Percentiles rank a stretch among this genome's conserved stretches.
These are phyloP conservation scores for Drosophila ironensis DNA, from an alignment of 1,140 invertebrate genomes.

Conservation along the genomic window DNA sequence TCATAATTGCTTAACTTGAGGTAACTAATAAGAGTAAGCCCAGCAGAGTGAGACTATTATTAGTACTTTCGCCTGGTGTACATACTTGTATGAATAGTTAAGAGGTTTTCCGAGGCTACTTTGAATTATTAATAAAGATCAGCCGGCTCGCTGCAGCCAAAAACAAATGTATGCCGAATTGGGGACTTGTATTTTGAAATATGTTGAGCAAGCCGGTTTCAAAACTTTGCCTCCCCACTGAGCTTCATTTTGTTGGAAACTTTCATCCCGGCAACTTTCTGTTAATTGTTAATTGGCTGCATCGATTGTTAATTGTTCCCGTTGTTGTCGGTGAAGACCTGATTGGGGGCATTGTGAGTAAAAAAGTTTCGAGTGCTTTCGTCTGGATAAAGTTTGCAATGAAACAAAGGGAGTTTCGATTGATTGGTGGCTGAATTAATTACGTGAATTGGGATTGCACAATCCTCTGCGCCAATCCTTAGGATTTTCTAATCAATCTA, in stretches of 20 bases:
- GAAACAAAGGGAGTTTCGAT: conserved; percentile 56
- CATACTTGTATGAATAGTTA: conserved; percentile 12
- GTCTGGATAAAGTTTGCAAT: conserved; percentile 62
- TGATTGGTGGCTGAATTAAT: conserved; percentile 50
- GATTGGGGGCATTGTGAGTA: conserved; percentile 41
- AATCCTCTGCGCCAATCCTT: conserved; percentile 22
- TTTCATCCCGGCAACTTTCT: conserved; percentile 31
- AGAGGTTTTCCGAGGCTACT: no score
- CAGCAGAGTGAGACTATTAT: conserved; percentile 18
- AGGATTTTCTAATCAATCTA: not conserved
- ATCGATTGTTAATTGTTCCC: conserved; percentile 70
- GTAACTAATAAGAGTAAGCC: no score
- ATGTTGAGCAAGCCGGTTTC: conserved; percentile 20
- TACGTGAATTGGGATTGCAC: conserved; percentile 35
- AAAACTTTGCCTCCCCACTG: conserved; percentile 15
- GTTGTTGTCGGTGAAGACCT: conserved; percentile 32
- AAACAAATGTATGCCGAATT: conserved; percentile 16
- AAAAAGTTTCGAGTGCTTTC: conserved; percentile 69
- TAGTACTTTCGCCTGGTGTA: conserved; percentile 1
- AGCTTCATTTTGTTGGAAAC: conserved; percentile 23
- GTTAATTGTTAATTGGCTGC: conserved; percentile 77
- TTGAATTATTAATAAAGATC: conserved; percentile 13
- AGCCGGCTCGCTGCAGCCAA: conserved; percentile 4
- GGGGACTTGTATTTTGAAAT: conserved; percentile 32
- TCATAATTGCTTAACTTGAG: conserved; percentile 30